phyloP scores from a whole-genome alignment of 2,113 vertebrate species.

The Crocuta crocuta region DNA sequence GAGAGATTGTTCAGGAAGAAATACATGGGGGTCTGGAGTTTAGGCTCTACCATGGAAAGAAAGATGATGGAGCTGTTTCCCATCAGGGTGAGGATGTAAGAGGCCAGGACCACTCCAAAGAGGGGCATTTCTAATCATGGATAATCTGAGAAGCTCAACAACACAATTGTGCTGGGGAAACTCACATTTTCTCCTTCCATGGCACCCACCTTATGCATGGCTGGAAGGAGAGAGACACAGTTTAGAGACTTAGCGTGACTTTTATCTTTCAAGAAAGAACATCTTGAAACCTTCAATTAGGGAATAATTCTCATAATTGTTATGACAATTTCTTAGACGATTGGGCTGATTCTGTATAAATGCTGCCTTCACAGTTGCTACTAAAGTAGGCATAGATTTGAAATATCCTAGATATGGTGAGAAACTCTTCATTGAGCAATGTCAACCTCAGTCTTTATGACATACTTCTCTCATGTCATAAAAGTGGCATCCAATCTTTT shows the following conservation, averaged over 20 bases:
- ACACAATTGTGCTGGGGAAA: background rate
- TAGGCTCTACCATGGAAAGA: background rate
- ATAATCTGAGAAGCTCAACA: conserved; percentile 56
- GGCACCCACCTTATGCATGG: background rate
- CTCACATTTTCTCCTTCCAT: background rate
- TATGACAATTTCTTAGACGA: background rate
- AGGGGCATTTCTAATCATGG: conserved; percentile 1
- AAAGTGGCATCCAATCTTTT: background rate
- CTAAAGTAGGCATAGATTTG: background rate
- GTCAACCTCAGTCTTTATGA: background rate
- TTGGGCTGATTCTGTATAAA: background rate
- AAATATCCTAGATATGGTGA: background rate
- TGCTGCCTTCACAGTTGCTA: background rate
- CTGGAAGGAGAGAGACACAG: background rate
- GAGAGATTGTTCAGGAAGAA: conserved; percentile 70
- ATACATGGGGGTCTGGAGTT: conserved; percentile 67
- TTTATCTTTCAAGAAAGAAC: background rate
- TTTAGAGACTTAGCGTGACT: background rate
- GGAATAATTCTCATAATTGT: background rate
- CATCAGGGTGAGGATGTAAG: background rate
- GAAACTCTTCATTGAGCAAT: background rate
- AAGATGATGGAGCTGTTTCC: conserved; percentile 66
- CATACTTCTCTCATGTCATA: background rate
- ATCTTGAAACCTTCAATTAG: background rate
- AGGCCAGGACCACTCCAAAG: background rate